Conservation (phyloP, 1,140 invertebrate genomes). For the Saccostrea glomerata region DNA sequence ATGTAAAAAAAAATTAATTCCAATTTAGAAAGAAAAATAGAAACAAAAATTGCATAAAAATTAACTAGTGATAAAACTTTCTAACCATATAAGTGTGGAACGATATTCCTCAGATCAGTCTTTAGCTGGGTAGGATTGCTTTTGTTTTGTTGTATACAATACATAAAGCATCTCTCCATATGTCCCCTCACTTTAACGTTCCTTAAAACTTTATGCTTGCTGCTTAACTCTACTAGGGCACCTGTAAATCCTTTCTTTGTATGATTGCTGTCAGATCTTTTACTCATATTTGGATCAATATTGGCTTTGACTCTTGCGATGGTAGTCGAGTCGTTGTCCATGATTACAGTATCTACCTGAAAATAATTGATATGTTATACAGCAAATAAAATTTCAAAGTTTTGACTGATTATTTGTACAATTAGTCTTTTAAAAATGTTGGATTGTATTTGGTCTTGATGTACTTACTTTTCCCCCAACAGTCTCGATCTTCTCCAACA, state of each 20-base stretch:
- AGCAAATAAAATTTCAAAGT: too few relatives aligned
- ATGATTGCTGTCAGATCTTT: too few relatives aligned
- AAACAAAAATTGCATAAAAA: background rate
- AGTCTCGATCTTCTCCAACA: too few relatives aligned
- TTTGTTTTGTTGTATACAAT: background rate
- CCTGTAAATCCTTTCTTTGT: background rate
- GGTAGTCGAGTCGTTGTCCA: background rate
- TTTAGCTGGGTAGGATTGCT: background rate
- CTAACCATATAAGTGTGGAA: slow-evolving; percentile 29
- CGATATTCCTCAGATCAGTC: background rate
- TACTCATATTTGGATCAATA: background rate
- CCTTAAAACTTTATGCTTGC: background rate
- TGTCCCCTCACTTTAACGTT: background rate
- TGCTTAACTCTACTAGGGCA: background rate
- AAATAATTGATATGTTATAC: too few relatives aligned
- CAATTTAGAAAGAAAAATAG: too few relatives aligned
- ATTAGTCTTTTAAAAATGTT: too few relatives aligned
- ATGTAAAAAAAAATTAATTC: too few relatives aligned
- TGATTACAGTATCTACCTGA: too few relatives aligned
- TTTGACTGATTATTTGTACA: too few relatives aligned
- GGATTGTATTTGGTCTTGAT: too few relatives aligned
- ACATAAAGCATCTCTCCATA: background rate
- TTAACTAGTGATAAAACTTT: too few relatives aligned
- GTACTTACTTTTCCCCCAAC: too few relatives aligned
- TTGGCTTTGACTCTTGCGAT: background rate